Base-by-base conservation (phyloP, 1,140 invertebrate species). In the Aphelenchoides besseyi region DNA sequence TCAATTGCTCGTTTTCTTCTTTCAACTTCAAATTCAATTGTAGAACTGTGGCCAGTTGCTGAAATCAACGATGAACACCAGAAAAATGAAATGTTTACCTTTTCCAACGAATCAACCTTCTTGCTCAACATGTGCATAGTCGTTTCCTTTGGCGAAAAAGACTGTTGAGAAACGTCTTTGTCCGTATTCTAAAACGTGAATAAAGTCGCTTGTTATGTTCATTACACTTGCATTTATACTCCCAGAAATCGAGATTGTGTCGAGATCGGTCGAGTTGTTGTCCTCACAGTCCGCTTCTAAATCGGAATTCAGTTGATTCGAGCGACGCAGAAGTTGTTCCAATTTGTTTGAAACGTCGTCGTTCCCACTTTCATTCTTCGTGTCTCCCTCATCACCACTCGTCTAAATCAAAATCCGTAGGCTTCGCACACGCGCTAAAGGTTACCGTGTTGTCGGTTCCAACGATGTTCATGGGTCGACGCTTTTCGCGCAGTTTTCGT, bases 261-360 rank as follows among this genome's bases (percentile, higher is more conserved):
- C 72, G 0, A 74, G 72, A 54, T 74, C 72, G 36, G 72, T 74
- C 26, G 36, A 55, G 33, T 74, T 74, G 36, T 74, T 74, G 30
- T 74, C 72, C 32, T 74, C 72, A 59, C 70, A 74, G 23, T 74
- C 72, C 53, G 72, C 72, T 68, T 74, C 72, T 37, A 74, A 35
- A 74, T 71, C 69, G n/a, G 69, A 73, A 23, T 36, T 55, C 36
- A 70, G 61, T 76, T 72, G 74, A 28, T 73, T 54, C 28, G 30
- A 23, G 12, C 41, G 41, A 23, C 59, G 48, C 5, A 76, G 64
- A 12, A 73, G 33, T 23, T 76, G 73, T 36, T 73, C 72, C 55
- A 76, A 52, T 28, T 74, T 76, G 41, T 28, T 29, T 18, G 55
- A n/a, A 16, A 35, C 9, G 16, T 63, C 71, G 16, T 62, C 70